phyloP scores from a whole-genome alignment of 2,797 vertebrate genomes.

The Anguilla megastoma region DNA sequence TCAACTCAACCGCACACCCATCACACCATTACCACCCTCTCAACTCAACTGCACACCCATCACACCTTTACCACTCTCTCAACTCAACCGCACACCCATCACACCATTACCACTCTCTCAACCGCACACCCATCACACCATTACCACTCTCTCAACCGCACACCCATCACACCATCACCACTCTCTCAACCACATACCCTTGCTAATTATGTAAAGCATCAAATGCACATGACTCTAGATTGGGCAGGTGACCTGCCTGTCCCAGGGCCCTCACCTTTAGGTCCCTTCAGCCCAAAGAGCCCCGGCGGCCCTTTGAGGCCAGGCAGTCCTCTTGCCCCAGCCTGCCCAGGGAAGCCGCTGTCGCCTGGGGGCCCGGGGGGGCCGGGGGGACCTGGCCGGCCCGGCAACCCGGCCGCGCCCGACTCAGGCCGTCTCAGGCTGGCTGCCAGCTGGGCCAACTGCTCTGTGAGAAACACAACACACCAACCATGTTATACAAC shows the following conservation, averaged over 20 bases:
- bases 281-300: conserved; percentile 81
- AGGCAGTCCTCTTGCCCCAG: conserved; percentile 87
- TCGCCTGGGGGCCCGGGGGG: conserved; percentile 82
- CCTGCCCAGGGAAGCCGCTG: conserved; percentile 91
- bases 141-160: too few relatives aligned
- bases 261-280: conserved; percentile 81
- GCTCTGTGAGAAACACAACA: conserved; percentile 74
- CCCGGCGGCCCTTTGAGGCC: conserved; percentile 94
- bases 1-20: too few relatives aligned
- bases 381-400: conserved; percentile 87
- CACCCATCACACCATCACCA: too few relatives aligned
- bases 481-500: background rate
- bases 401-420: conserved; percentile 87
- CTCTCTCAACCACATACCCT: background rate
- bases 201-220: background rate
- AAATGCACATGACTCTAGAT: background rate
- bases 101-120: too few relatives aligned
- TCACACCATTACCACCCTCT: background rate
- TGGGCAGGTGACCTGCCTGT: background rate
- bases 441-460: conserved; percentile 91
- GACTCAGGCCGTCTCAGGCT: conserved; percentile 91
- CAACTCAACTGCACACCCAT: background rate
- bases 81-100: background rate
- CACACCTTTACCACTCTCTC: background rate
- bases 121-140: too few relatives aligned